These are phyloP conservation scores for Coregonus ussuriensis DNA, from an alignment of 2,797 vertebrate genomes.

Conservation along the genomic window DNA sequence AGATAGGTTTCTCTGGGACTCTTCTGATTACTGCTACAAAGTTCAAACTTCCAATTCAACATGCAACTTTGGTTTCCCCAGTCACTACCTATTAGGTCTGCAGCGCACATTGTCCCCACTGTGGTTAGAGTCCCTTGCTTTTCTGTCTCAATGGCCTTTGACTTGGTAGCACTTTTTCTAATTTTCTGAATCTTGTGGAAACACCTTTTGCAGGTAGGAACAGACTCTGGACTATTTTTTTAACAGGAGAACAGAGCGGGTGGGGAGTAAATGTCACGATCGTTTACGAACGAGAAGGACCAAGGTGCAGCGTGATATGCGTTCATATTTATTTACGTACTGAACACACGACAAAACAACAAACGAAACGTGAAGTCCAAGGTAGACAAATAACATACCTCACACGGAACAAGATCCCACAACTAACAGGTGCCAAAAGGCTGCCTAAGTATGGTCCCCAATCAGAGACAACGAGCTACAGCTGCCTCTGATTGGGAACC, in stretches of 20 bases:
- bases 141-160: background rate
- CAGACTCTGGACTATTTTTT: constrained; percentile 3
- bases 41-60: background rate
- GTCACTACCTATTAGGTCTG: background rate
- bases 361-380: too few relatives aligned
- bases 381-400: too few relatives aligned
- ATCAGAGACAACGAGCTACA: too few relatives aligned
- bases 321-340: too few relatives aligned
- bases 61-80: background rate
- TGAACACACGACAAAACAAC: too few relatives aligned
- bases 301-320: too few relatives aligned
- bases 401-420: too few relatives aligned
- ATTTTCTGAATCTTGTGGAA: background rate
- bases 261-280: background rate
- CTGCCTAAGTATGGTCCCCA: too few relatives aligned
- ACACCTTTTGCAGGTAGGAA: constrained; percentile 37
- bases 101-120: background rate
- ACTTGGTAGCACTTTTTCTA: background rate
- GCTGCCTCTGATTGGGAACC: too few relatives aligned
- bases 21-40: background rate
- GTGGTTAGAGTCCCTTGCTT: background rate
- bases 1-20: background rate
- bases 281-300: too few relatives aligned
- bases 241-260: background rate
- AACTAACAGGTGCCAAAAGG: too few relatives aligned